Percentiles rank a stretch among this genome's conserved stretches.
Conservation (phyloP, 2,113 vertebrate species). For the Hypanus sabinus region DNA sequence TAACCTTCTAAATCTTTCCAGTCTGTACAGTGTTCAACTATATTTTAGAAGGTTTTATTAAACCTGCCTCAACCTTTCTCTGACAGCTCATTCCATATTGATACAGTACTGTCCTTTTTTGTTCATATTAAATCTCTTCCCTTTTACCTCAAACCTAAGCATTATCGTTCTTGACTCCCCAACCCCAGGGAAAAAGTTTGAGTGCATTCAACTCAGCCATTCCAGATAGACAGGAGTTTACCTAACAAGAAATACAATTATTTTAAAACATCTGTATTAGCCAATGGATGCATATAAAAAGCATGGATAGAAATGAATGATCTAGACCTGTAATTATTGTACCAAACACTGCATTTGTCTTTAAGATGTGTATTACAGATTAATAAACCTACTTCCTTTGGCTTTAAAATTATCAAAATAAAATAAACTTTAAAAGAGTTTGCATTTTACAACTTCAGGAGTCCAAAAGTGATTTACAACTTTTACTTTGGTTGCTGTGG, state of each 20-base stretch:
- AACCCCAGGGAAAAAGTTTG: too few species aligned
- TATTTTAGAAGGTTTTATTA: too few species aligned
- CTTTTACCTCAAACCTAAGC: too few species aligned
- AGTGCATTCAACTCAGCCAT: too few species aligned
- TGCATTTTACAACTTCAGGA: background rate
- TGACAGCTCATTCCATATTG: too few species aligned
- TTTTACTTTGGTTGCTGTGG: background rate
- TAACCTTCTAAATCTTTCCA: too few species aligned
- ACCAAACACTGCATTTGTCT: background rate
- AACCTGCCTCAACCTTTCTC: too few species aligned
- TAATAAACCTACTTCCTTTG: background rate
- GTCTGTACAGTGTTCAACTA: too few species aligned
- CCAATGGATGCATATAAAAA: background rate
- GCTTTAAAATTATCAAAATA: background rate
- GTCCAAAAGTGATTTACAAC: background rate
- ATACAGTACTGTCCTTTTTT: too few species aligned
- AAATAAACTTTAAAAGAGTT: background rate
- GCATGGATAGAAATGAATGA: background rate
- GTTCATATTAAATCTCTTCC: too few species aligned
- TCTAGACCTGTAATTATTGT: background rate
- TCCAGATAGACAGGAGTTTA: too few species aligned
- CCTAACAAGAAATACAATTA: background rate
- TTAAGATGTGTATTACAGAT: background rate
- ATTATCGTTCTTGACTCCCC: too few species aligned
- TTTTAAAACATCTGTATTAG: background rate